phyloP scores from a whole-genome alignment of 2,888 invertebrate genomes.

The Ganaspis brasiliensis region DNA sequence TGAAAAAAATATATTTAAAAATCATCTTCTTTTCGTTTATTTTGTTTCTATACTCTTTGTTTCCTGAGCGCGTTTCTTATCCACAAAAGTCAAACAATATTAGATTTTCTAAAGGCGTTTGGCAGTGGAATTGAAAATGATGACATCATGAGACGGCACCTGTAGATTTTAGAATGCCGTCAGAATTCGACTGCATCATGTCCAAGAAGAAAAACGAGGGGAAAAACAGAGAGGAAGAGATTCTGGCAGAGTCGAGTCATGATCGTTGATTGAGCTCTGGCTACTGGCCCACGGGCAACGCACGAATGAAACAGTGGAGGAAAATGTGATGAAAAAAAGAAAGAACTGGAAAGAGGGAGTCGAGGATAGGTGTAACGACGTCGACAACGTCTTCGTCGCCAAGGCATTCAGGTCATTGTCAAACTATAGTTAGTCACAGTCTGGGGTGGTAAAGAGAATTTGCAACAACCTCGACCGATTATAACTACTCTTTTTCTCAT shows the following conservation, averaged over 20 bases:
- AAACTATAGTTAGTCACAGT: slow-evolving; percentile 74
- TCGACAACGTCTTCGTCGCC: slow-evolving; percentile 59
- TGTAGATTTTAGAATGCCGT: slow-evolving; percentile 8
- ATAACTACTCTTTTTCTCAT: slow-evolving; percentile 59
- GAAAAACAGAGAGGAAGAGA: not conserved
- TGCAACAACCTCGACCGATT: slow-evolving; percentile 71
- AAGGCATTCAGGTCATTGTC: slow-evolving; percentile 79
- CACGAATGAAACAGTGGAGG: not conserved
- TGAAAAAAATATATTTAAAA: too few relatives aligned
- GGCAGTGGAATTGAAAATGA: slow-evolving; percentile 10
- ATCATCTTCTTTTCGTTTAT: too few relatives aligned
- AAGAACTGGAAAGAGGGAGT: slow-evolving; percentile 49
- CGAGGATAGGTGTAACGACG: slow-evolving; percentile 46
- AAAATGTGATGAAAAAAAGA: slow-evolving; percentile 31
- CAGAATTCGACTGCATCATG: not conserved
- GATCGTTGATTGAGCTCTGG: slow-evolving; percentile 30
- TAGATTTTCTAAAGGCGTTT: not conserved
- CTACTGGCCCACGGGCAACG: slow-evolving; percentile 11
- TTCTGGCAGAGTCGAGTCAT: slow-evolving; percentile 18
- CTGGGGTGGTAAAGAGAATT: slow-evolving; percentile 61
- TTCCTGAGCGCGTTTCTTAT: too few relatives aligned
- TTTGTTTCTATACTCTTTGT: too few relatives aligned
- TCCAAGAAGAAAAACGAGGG: not conserved
- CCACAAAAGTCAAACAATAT: slow-evolving; percentile 4
- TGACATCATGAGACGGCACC: slow-evolving; percentile 12